Conservation (phyloP, 2,113 vertebrate genomes). For the Pterocles orientalis region DNA sequence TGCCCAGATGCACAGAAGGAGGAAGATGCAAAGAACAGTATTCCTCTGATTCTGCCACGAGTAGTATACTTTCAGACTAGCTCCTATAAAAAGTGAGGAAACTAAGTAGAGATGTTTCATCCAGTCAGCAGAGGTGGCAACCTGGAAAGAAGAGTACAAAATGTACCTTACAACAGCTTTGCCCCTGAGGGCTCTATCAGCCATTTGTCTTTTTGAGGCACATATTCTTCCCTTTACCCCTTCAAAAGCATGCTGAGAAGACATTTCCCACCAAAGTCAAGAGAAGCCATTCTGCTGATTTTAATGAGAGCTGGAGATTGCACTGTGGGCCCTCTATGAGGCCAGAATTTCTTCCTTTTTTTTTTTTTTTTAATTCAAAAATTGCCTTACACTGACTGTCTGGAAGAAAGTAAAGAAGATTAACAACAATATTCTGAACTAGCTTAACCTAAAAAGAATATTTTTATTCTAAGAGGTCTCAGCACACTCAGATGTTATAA, state of each 20-base stretch:
- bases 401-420: slow-evolving; percentile 7
- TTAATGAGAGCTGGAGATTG: background rate
- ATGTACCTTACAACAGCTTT: background rate
- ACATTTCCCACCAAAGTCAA: background rate
- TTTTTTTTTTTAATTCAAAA: background rate
- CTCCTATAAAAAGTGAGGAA: background rate
- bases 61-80: background rate
- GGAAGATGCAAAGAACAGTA: background rate
- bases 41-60: background rate
- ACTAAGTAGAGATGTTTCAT: background rate
- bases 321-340: background rate
- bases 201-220: background rate
- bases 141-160: background rate
- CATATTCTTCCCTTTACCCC: background rate
- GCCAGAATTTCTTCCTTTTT: background rate
- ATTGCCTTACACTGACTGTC: background rate
- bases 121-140: background rate
- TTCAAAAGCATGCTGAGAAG: background rate
- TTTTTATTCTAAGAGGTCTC: slow-evolving; percentile 16
- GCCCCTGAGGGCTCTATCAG: background rate
- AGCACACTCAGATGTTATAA: background rate
- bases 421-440: background rate
- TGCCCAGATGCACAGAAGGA: background rate
- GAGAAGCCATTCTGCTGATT: background rate
- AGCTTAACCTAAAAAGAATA: slow-evolving; percentile 15